Evolutionary conservation across 2,797 vertebrate genomes (phyloP), one percentile per base, ranked within the genome.

Genomic region (Acropternis orthonyx): DNA sequence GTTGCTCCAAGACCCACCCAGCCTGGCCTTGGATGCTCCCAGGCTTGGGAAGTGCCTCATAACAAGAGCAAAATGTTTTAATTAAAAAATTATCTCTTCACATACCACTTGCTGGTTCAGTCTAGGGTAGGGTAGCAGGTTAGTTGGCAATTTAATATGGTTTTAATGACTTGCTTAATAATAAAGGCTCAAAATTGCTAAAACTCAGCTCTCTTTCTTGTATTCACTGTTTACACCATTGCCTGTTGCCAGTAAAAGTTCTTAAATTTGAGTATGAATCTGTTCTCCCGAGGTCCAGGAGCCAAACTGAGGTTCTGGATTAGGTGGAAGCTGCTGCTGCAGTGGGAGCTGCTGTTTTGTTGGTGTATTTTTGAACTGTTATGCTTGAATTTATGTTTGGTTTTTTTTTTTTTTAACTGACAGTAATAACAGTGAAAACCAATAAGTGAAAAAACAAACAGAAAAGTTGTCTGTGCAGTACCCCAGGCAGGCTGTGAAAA

Each of bases 21-120:
- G 0, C 41, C 54, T 43, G 2, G 14, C 61, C 51, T 58, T 32
- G 69, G 21, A 0, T 44, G 46, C 44, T 21, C 0, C 51, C 56
- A 58, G 37, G n/a, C 13, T 17, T 69, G 55, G 23, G 14, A 52
- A 30, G 48, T 67, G 27, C 39, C 44, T 72, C 13, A 1, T 18
- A 55, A 58, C 18, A 43, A 14, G 14, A 58, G 28, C 4, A 79
- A 51, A 85, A 21, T 27, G 7, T 52, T 77, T 32, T 7, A 46
- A 65, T 48, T 61, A 16, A 81, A 15, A 18, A n/a, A 11, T 87
- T 59, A 3, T 9, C 17, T 54, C 55, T 15, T 32, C 49, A 14
- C 14, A 0, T 16, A 20, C 4, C 9, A 3, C 36, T 74, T 58
- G 20, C 23, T 58, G 2, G 14, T 5, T 44, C 28, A 7, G n/a